Evolutionary conservation across 2,797 vertebrate genomes (phyloP).

Genomic region (Spheniscus humboldti): DNA sequence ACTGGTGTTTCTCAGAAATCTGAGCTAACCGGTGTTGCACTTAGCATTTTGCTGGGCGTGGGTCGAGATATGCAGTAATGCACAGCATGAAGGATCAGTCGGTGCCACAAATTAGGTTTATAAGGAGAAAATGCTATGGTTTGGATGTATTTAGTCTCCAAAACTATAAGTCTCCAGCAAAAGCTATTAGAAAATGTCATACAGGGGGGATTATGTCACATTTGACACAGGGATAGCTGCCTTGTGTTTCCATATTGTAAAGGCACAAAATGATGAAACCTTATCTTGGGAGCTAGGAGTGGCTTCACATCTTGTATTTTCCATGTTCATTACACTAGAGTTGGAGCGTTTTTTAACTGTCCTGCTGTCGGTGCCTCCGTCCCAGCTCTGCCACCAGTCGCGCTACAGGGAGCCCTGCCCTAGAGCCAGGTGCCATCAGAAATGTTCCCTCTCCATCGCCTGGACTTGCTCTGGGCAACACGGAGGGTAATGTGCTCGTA

Average conservation of each 20-base stretch:
- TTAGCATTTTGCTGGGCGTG: neutral
- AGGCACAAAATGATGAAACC: neutral
- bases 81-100: neutral
- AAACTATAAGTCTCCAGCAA: neutral
- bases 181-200: neutral
- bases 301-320: neutral
- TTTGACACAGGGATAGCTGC: neutral
- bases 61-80: neutral
- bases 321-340: neutral
- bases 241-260: neutral
- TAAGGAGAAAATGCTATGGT: neutral
- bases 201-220: neutral
- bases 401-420: neutral
- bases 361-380: neutral
- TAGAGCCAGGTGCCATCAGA: neutral
- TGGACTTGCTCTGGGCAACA: neutral
- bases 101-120: neutral
- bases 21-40: neutral
- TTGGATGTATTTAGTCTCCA: neutral
- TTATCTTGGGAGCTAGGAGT: neutral
- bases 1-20: conserved; percentile 7
- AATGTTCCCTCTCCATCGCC: neutral
- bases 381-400: neutral
- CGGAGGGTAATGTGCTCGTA: neutral
- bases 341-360: neutral